phyloP scores from a whole-genome alignment of 1,140 invertebrate genomes.

The Drosophila orosa region DNA sequence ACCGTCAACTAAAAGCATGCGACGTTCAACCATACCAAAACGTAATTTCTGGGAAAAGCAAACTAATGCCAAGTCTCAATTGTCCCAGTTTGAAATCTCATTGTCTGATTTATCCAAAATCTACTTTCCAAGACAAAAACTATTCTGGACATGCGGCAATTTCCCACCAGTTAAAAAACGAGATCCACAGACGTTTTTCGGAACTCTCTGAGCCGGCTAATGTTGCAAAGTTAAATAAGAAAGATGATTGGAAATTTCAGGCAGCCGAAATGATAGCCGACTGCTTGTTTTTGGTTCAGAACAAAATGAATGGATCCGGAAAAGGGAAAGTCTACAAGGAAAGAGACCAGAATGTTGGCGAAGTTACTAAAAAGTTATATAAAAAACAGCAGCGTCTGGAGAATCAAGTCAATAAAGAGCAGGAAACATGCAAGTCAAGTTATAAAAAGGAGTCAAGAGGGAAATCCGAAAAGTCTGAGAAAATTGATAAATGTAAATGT shows the following conservation, averaged over 20 bases:
- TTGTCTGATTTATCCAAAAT: no score
- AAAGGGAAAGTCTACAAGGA: not conserved
- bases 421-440: no score
- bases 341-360: not conserved
- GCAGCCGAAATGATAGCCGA: constrained; percentile 11
- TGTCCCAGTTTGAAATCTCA: not conserved
- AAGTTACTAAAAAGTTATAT: not conserved
- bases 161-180: not conserved
- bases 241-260: constrained; percentile 4
- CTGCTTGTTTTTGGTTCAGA: constrained; percentile 2
- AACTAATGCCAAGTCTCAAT: not conserved
- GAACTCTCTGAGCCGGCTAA: not conserved
- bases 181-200: not conserved
- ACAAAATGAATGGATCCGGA: not conserved
- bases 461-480: not conserved
- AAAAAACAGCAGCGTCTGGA: not conserved
- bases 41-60: not conserved
- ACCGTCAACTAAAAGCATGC: not conserved
- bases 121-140: not conserved
- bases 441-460: not conserved
- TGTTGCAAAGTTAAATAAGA: no score
- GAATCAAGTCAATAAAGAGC: not conserved
- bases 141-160: not conserved
- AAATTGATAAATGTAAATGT: not conserved
- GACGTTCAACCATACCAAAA: not conserved